These are phyloP conservation scores for Micrastur ruficollis DNA, from an alignment of 2,797 vertebrate genomes.

Conservation along the genomic window DNA sequence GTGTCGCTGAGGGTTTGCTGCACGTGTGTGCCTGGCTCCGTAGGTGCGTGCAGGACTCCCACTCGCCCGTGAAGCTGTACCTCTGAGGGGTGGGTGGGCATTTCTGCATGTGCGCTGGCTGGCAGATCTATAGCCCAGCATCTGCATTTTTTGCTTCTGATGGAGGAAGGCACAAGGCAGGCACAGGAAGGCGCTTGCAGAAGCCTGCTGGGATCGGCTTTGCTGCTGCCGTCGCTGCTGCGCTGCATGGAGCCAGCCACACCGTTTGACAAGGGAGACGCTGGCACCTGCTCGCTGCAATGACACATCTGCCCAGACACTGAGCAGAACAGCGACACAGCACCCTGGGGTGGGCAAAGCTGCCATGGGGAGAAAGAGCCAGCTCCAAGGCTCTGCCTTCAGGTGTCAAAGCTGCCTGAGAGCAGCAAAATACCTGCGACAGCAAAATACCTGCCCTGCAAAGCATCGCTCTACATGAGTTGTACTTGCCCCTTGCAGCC, in stretches of 20 bases:
- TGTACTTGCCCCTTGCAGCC: background rate
- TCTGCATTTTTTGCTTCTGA: background rate
- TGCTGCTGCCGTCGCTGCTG: no score
- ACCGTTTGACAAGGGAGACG: fast-evolving
- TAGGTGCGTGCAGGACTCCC: background rate
- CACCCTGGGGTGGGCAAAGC: background rate
- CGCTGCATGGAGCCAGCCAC: fast-evolving
- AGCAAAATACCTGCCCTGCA: background rate
- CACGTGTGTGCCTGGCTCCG: background rate
- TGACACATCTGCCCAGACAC: background rate
- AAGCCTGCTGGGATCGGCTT: background rate
- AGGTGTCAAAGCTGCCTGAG: fast-evolving
- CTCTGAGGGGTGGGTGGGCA: no score
- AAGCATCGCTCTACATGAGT: fast-evolving
- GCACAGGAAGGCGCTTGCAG: fast-evolving
- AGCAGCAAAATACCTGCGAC: background rate
- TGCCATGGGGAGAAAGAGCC: background rate
- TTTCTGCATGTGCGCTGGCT: background rate
- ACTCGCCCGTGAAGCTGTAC: background rate
- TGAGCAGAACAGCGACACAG: background rate
- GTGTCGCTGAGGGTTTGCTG: background rate
- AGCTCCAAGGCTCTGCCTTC: background rate
- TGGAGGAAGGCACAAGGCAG: background rate
- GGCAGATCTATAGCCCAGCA: background rate
- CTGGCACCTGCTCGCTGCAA: background rate